Evolutionary conservation across 2,888 invertebrate genomes (phyloP).

Genomic region (Pimpla rufipes): DNA sequence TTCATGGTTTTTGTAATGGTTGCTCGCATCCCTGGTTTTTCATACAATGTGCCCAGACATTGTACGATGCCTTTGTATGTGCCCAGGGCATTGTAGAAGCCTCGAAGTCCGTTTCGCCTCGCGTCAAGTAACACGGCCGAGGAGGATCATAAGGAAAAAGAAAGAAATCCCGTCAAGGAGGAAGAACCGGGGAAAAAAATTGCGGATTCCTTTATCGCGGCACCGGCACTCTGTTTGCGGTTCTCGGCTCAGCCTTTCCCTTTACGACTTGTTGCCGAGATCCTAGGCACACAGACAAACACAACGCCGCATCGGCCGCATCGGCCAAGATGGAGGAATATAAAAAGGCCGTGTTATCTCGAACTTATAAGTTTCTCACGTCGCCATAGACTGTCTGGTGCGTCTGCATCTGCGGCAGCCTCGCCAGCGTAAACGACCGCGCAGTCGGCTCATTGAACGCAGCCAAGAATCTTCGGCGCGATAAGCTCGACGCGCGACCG

Average conservation of each 20-base stretch:
- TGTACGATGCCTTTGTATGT: too few species aligned
- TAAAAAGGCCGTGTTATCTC: conserved; percentile 49
- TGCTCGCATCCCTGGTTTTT: too few species aligned
- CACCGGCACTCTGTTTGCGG: conserved; percentile 74
- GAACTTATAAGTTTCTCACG: conserved; percentile 66
- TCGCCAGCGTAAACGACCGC: conserved; percentile 47
- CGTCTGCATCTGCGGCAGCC: conserved; percentile 49
- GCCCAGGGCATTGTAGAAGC: too few species aligned
- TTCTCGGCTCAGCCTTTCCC: conserved; percentile 64
- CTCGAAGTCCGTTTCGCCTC: not conserved
- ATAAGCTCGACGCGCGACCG: conserved; percentile 74
- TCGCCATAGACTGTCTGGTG: conserved; percentile 20
- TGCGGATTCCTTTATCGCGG: conserved; percentile 66
- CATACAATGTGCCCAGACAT: not conserved
- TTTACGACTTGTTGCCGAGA: conserved; percentile 74
- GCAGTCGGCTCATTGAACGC: conserved; percentile 59
- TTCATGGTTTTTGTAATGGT: too few species aligned
- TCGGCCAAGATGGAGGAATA: conserved; percentile 42
- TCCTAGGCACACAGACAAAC: conserved; percentile 78
- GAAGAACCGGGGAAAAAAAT: conserved; percentile 53
- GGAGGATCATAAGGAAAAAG: conserved; percentile 35
- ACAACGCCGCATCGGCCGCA: conserved; percentile 45
- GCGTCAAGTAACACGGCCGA: too few species aligned
- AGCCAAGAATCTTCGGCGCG: conserved; percentile 76
- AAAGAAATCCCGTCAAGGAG: conserved; percentile 19